Evolutionary conservation across 2,888 invertebrate species (phyloP).

Genomic region (Dioctria rufipes): DNA sequence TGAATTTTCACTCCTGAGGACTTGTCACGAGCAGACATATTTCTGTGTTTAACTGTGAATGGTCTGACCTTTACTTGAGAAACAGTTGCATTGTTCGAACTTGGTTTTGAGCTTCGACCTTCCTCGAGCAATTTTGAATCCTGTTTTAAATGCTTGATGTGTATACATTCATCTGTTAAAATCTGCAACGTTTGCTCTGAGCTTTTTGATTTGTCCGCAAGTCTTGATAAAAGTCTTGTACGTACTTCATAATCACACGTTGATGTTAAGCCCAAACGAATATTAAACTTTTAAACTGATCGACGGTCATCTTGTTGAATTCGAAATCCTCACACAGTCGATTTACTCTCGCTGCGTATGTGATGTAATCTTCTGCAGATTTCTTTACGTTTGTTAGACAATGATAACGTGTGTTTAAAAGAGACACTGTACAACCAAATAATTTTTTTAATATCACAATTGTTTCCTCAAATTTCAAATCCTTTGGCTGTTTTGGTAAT

Average conservation of each 20-base stretch:
- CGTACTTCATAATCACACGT: constrained; percentile 57
- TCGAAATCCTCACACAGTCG: constrained; percentile 59
- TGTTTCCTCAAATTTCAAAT: too few species aligned
- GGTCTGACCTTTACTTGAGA: neutral
- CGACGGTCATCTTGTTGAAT: constrained; percentile 53
- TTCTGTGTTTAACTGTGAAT: too few species aligned
- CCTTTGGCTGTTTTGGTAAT: too few species aligned
- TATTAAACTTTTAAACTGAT: constrained; percentile 61
- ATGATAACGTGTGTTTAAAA: neutral
- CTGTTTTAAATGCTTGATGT: constrained; percentile 43
- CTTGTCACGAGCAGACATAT: too few species aligned
- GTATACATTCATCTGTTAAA: constrained; percentile 50
- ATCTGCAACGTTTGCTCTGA: constrained; percentile 30
- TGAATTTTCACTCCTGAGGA: constrained; percentile 41
- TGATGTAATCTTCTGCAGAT: constrained; percentile 41
- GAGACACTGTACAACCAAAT: neutral
- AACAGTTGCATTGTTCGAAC: neutral
- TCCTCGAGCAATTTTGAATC: constrained; percentile 46
- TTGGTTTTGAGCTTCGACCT: constrained; percentile 2
- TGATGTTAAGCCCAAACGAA: constrained; percentile 57
- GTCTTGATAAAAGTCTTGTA: constrained; percentile 57
- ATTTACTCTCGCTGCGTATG: constrained; percentile 57
- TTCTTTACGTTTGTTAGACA: neutral
- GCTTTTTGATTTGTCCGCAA: constrained; percentile 42
- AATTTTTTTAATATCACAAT: too few species aligned